Conservation (phyloP, 2,888 invertebrate genomes). For the Pterobdella sp. region DNA sequence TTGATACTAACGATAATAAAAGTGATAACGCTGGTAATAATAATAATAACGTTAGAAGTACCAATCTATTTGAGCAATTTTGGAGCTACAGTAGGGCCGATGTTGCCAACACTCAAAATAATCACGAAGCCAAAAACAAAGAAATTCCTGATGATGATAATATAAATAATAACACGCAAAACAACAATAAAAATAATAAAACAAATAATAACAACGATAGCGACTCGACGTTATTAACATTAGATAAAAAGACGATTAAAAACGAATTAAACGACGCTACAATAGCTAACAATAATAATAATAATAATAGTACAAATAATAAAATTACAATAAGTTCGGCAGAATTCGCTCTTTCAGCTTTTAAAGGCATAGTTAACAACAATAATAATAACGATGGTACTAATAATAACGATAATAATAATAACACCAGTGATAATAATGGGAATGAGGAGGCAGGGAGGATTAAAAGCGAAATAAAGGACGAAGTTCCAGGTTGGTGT, state of each 20-base stretch:
- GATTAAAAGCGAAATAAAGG: not conserved
- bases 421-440: not conserved
- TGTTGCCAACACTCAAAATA: too few relatives aligned
- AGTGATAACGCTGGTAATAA: not conserved
- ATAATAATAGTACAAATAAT: not conserved
- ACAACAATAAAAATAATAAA: not conserved
- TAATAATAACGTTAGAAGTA: not conserved
- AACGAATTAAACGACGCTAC: not conserved
- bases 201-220: not conserved
- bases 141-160: not conserved
- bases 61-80: not conserved
- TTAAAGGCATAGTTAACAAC: slow-evolving; percentile 3
- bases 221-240: not conserved
- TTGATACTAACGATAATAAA: too few relatives aligned
- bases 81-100: too few relatives aligned
- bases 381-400: not conserved
- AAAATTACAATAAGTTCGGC: not conserved
- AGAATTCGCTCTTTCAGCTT: not conserved
- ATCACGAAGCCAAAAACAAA: not conserved
- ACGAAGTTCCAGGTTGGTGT: too few relatives aligned
- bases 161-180: too few relatives aligned
- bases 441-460: not conserved
- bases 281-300: not conserved
- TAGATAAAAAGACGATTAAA: not conserved
- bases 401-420: slow-evolving; percentile 12